Percentiles rank a stretch among this genome's conserved stretches.
These are phyloP conservation scores for Piliocolobus tephrosceles DNA, from an alignment of 2,113 vertebrate genomes.

Conservation along the genomic window DNA sequence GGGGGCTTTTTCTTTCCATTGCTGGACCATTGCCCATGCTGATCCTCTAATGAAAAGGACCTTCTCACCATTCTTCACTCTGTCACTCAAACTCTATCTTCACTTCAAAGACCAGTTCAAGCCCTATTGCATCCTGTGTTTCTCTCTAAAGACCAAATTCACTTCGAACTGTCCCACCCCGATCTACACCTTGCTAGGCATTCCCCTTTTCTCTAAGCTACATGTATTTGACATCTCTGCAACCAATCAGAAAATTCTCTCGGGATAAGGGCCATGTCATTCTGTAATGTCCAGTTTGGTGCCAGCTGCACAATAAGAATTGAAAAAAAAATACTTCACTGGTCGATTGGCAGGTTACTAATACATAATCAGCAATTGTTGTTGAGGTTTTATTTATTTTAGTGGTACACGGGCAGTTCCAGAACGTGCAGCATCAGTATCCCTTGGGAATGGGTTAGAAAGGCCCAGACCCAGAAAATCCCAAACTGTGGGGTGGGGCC, in stretches of 20 bases:
- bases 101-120: background rate
- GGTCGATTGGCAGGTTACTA: background rate
- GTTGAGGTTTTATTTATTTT: background rate
- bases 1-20: background rate
- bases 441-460: background rate
- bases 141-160: background rate
- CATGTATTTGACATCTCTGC: background rate
- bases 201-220: background rate
- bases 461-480: background rate
- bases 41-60: background rate
- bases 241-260: background rate
- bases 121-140: background rate
- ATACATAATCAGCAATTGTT: background rate
- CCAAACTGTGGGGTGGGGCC: background rate
- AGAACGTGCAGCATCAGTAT: background rate
- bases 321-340: background rate
- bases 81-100: background rate
- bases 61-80: background rate
- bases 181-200: background rate
- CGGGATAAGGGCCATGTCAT: background rate
- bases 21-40: background rate
- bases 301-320: background rate
- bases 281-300: background rate
- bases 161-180: background rate
- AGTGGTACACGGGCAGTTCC: too few relatives aligned